phyloP scores from a whole-genome alignment of 2,888 invertebrate species.

The Malachius bipustulatus region DNA sequence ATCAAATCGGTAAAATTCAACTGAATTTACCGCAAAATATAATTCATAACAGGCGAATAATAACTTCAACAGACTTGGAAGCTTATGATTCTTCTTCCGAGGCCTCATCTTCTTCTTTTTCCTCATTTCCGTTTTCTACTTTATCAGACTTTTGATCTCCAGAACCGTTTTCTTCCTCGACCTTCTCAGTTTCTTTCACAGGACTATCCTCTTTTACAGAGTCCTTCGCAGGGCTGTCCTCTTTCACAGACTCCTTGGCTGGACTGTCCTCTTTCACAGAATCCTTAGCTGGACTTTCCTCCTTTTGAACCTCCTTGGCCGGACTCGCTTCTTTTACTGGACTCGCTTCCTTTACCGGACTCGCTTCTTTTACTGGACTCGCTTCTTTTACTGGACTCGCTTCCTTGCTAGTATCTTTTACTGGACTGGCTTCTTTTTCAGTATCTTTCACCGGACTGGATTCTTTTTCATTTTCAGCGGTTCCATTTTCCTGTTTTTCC shows the following conservation, averaged over 20 bases:
- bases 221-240: constrained; percentile 15
- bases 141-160: constrained; percentile 18
- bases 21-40: no score
- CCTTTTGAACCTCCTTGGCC: constrained; percentile 13
- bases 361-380: constrained; percentile 20
- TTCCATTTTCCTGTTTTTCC: constrained; percentile 27
- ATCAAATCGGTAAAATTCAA: no score
- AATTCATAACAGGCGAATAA: no score
- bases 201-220: constrained; percentile 19
- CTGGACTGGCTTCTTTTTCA: constrained; percentile 27
- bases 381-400: constrained; percentile 26
- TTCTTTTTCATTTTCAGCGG: constrained; percentile 26
- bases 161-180: constrained; percentile 15
- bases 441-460: constrained; percentile 19
- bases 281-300: constrained; percentile 13
- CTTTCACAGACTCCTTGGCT: constrained; percentile 13
- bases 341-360: constrained; percentile 15
- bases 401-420: constrained; percentile 31
- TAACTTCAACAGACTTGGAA: no score
- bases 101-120: constrained; percentile 15
- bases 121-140: constrained; percentile 11
- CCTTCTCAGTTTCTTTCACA: constrained; percentile 17
- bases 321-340: constrained; percentile 16
- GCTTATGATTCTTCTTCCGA: constrained; percentile 6
- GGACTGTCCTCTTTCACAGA: constrained; percentile 15